Conservation (phyloP, 1,140 invertebrate species). For the Phortica variegata region DNA sequence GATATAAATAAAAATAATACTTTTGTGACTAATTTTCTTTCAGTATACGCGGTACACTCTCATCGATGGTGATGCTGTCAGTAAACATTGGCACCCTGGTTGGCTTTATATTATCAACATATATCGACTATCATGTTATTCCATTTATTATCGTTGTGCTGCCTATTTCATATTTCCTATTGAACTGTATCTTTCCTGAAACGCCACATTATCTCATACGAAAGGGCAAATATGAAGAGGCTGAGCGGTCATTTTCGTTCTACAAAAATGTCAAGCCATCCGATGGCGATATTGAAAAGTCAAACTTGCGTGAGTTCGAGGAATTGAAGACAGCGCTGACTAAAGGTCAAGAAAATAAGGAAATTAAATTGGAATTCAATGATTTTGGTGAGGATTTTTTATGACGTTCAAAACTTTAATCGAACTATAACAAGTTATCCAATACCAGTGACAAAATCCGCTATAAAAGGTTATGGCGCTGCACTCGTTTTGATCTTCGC, state of each 20-base stretch:
- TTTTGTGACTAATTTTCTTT: background rate
- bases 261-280: constrained; percentile 31
- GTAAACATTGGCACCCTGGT: constrained; percentile 77
- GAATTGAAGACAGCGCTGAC: constrained; percentile 21
- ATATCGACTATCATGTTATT: constrained; percentile 65
- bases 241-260: constrained; percentile 63
- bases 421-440: background rate
- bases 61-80: constrained; percentile 78
- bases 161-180: constrained; percentile 66
- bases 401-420: background rate
- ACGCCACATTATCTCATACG: constrained; percentile 72
- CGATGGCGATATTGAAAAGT: constrained; percentile 13
- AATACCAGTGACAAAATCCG: constrained; percentile 6
- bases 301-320: constrained; percentile 25
- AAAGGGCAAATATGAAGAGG: constrained; percentile 64
- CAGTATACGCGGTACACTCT: constrained; percentile 75
- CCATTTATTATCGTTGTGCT: constrained; percentile 67
- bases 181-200: constrained; percentile 75
- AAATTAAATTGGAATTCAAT: constrained; percentile 16
- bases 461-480: constrained; percentile 6
- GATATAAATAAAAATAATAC: too few relatives aligned
- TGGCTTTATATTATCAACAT: constrained; percentile 72
- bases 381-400: constrained; percentile 38
- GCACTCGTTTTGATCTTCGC: constrained; percentile 12
- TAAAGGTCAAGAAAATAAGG: constrained; percentile 22